Base-by-base conservation (phyloP, 2,888 invertebrate species). In the Pediacus dermestoides region DNA sequence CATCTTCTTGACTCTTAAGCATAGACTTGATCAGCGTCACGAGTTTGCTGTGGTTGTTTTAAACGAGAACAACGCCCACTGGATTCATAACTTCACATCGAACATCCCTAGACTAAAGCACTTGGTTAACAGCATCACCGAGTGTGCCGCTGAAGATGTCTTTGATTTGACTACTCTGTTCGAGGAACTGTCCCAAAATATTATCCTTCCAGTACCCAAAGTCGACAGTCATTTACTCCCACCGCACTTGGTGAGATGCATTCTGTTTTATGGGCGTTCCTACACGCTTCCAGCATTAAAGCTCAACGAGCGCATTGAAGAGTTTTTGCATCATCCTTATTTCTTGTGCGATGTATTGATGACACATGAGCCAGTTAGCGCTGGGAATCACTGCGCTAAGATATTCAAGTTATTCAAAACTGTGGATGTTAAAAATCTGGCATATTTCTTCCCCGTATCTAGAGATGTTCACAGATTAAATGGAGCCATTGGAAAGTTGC, bases 361-460 rank as follows among this genome's bases (percentile, higher is more conserved):
- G 21, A 18, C 21, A 7, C 21, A 18, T 18, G 21, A 18, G n/a
- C 21, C 21, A 18, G 21, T 18, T n/a, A 18, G 21, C 21, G 21
- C 21, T 18, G 21, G 6, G 21, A 18, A 18, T 18, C 6, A 18
- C n/a, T 18, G 21, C n/a, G 21, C 6, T 18, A 18, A 18, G 21
- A 18, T 18, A 18, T 18, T 18, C 21, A n/a, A 18, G n/a, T 6
- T n/a, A n/a, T 18, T 18, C 6, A 6, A 18, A 18, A 6, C n/a
- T 6, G n/a, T 18, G 21, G 21, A 18, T 18, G 6, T 6, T 6
- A 18, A 18, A n/a, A n/a, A n/a, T n/a, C 6, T 6, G 21, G 6
- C 21, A n/a, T 18, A 18, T 18, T 18, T 18, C 21, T n/a, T 18
- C n/a, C 21, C 21, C 6, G 21, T 18, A 7, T 18, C 21, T 6